Evolutionary conservation across 2,797 vertebrate species (phyloP).

Genomic region (Peromyscus eremicus): DNA sequence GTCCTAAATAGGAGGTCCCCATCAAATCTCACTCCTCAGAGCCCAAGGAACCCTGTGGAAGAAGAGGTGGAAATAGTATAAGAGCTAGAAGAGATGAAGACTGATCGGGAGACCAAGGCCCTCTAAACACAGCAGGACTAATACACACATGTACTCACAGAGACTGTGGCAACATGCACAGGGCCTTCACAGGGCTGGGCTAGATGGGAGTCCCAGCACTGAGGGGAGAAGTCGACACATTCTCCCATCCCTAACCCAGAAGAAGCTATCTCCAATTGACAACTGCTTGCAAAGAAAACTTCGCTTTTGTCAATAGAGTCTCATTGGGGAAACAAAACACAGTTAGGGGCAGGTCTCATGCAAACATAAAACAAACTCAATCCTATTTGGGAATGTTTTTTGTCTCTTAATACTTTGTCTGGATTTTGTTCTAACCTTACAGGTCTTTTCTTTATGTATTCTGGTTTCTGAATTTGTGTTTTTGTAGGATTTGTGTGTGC

Average conservation of each 20-base stretch:
- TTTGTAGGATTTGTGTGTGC: background rate
- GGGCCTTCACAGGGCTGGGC: background rate
- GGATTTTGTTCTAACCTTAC: background rate
- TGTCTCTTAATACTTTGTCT: background rate
- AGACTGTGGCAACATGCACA: background rate
- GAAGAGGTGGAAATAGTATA: background rate
- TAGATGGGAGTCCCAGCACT: background rate
- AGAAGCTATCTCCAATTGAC: background rate
- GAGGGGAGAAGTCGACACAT: background rate
- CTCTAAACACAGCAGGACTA: background rate
- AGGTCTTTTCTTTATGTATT: background rate
- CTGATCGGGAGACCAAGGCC: background rate
- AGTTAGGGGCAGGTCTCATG: background rate
- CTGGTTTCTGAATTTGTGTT: background rate
- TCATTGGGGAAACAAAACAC: background rate
- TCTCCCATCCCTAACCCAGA: background rate
- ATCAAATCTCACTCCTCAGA: background rate
- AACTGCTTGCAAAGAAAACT: background rate
- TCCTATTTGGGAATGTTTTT: background rate
- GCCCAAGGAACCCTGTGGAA: background rate
- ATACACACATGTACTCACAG: background rate
- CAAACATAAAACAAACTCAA: background rate
- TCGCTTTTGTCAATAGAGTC: background rate
- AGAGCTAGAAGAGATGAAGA: background rate
- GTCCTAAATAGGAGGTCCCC: background rate